Percentiles rank a stretch among this genome's conserved stretches.
phyloP scores from a whole-genome alignment of 2,888 invertebrate genomes.

The Aphelenchoides bicaudatus region DNA sequence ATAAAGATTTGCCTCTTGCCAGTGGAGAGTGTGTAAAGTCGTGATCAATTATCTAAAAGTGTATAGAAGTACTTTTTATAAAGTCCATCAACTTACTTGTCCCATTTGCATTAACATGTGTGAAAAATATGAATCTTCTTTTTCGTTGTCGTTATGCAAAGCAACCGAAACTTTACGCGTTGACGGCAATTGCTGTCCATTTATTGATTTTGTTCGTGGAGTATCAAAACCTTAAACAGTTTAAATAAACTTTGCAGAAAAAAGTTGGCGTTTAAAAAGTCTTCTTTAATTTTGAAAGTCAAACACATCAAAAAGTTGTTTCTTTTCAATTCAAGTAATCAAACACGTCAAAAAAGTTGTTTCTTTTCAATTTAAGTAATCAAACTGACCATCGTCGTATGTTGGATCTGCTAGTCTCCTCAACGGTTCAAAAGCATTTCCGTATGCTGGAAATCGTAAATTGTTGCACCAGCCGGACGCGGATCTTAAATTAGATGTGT shows the following conservation, averaged over 20 bases:
- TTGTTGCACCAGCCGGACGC: slow-evolving; percentile 82
- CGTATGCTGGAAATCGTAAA: slow-evolving; percentile 52
- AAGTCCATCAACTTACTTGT: no score
- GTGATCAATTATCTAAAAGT: slow-evolving; percentile 85
- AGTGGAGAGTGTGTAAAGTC: slow-evolving; percentile 90
- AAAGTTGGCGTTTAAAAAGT: no score
- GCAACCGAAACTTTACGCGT: slow-evolving; percentile 48
- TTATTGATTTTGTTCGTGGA: slow-evolving; percentile 43
- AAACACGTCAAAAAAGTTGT: no score
- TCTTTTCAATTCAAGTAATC: not conserved
- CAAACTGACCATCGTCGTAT: slow-evolving; percentile 73
- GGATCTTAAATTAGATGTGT: no score
- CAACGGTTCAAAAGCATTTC: slow-evolving; percentile 56
- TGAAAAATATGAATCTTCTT: slow-evolving; percentile 46
- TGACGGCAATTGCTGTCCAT: slow-evolving; percentile 52
- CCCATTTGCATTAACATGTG: slow-evolving; percentile 80
- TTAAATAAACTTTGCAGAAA: no score
- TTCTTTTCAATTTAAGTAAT: slow-evolving; percentile 14
- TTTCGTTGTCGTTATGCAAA: slow-evolving; percentile 47
- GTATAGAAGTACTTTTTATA: no score
- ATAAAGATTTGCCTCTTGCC: slow-evolving; percentile 42
- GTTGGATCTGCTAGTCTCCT: slow-evolving; percentile 65
- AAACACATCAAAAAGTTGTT: no score
- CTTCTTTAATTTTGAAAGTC: no score
- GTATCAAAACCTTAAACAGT: slow-evolving; percentile 50